Conservation (phyloP, 2,113 vertebrate genomes). For the Aphyosemion australe region DNA sequence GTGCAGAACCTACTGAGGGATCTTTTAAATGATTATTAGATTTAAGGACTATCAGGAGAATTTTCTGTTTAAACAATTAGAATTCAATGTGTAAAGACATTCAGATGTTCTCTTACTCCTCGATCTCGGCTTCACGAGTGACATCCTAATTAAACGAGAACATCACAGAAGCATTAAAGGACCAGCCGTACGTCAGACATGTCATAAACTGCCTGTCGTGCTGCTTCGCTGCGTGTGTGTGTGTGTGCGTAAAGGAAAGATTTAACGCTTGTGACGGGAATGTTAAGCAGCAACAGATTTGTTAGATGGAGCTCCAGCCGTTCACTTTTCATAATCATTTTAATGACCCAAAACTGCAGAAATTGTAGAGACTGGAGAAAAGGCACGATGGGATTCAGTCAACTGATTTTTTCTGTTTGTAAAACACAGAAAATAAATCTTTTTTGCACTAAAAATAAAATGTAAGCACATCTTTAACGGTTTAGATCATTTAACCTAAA, state of each 20-base stretch:
- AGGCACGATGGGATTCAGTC: background rate
- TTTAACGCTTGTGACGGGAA: conserved; percentile 42
- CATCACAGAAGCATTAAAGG: conserved; percentile 56
- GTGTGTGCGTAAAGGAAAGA: background rate
- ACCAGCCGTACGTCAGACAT: conserved; percentile 51
- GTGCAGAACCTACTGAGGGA: conserved; percentile 6
- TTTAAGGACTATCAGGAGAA: conserved; percentile 9
- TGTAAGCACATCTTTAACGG: background rate
- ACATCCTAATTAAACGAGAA: conserved; percentile 63
- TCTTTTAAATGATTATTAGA: conserved; percentile 9
- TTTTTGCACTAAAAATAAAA: too few relatives aligned
- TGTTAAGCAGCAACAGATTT: conserved; percentile 48
- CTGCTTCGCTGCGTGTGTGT: conserved; percentile 8
- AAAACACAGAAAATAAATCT: background rate
- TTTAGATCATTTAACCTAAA: background rate
- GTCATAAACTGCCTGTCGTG: conserved; percentile 50
- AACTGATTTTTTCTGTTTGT: background rate
- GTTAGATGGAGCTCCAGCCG: conserved; percentile 37
- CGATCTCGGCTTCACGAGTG: conserved; percentile 48
- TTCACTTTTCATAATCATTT: conserved; percentile 46
- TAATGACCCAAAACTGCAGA: conserved; percentile 34
- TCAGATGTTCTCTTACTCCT: conserved; percentile 26
- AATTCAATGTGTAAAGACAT: background rate
- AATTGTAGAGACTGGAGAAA: conserved; percentile 12
- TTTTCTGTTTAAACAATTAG: conserved; percentile 11